These are phyloP conservation scores for Patiria miniata DNA, from an alignment of 35 echinoderm and acorn worm genomes.

Conservation along the genomic window DNA sequence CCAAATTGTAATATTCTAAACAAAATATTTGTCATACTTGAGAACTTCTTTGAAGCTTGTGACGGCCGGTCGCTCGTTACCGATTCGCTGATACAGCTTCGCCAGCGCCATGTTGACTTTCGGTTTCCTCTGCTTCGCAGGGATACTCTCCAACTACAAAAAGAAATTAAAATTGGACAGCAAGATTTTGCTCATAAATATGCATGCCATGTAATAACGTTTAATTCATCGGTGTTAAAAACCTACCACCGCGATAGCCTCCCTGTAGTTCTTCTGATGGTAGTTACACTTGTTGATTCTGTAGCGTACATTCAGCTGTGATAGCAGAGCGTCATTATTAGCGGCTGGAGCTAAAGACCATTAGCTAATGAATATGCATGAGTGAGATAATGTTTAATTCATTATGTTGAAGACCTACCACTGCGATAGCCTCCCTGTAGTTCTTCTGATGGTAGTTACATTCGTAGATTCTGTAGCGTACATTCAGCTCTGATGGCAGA, in stretches of 20 bases:
- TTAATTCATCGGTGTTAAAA: too few relatives aligned
- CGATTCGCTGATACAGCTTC: slow-evolving; percentile 91
- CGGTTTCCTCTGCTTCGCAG: slow-evolving; percentile 87
- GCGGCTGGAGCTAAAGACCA: not conserved
- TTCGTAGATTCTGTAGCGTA: slow-evolving; percentile 90
- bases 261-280: slow-evolving; percentile 74
- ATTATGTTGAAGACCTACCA: slow-evolving; percentile 42
- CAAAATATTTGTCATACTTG: slow-evolving; percentile 55
- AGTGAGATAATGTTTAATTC: not conserved
- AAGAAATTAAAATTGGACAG: not conserved
- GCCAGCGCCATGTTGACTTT: slow-evolving; percentile 99
- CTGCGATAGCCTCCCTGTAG: slow-evolving; percentile 79
- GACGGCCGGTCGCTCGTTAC: slow-evolving; percentile 82
- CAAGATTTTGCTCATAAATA: too few relatives aligned
- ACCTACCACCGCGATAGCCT: slow-evolving; percentile 87
- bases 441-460: slow-evolving; percentile 83
- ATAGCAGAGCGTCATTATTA: slow-evolving; percentile 57
- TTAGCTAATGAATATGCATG: not conserved
- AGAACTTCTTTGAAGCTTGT: slow-evolving; percentile 94
- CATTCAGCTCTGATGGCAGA: slow-evolving; percentile 80
- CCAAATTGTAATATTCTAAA: too few relatives aligned
- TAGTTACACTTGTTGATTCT: slow-evolving; percentile 91
- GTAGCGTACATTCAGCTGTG: slow-evolving; percentile 84
- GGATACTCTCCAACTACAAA: slow-evolving; percentile 90
- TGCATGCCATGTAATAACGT: too few relatives aligned